Evolutionary conservation across 1,140 invertebrate species (phyloP).

Genomic region (Heliconius nattereri): DNA sequence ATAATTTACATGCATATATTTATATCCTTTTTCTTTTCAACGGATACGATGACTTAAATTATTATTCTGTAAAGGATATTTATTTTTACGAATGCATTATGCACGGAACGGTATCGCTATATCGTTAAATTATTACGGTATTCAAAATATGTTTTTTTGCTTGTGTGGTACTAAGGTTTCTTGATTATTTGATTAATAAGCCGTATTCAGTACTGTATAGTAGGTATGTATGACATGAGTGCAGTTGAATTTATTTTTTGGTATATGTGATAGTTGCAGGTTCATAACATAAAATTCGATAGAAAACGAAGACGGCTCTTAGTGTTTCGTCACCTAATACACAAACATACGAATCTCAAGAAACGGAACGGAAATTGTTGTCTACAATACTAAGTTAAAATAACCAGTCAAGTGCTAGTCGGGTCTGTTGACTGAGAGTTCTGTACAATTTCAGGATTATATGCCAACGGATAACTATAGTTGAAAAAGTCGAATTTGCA

Average conservation of each 20-base stretch:
- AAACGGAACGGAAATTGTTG: not conserved
- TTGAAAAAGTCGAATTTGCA: too few species aligned
- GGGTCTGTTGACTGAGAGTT: too few species aligned
- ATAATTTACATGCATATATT: not conserved
- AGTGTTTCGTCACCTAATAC: too few species aligned
- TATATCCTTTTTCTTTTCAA: slow-evolving; percentile 29
- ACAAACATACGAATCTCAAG: not conserved
- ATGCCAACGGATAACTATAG: too few species aligned
- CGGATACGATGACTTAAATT: slow-evolving; percentile 32
- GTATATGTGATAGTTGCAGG: too few species aligned
- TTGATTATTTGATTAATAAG: slow-evolving; percentile 7
- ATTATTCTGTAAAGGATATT: slow-evolving; percentile 25
- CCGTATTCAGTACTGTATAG: not conserved
- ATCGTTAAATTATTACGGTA: slow-evolving; percentile 11
- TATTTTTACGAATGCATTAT: slow-evolving; percentile 12
- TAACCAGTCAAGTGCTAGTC: too few species aligned
- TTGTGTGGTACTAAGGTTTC: not conserved
- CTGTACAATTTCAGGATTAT: too few species aligned
- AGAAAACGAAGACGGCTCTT: too few species aligned
- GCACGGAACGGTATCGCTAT: slow-evolving; percentile 11
- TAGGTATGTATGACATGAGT: not conserved
- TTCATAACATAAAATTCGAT: too few species aligned
- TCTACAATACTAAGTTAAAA: too few species aligned
- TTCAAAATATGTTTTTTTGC: not conserved
- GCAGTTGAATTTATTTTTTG: not conserved